Percentiles rank a stretch among this genome's conserved stretches.
These are phyloP conservation scores for Drosophila punjabiensis DNA, from an alignment of 1,140 invertebrate species.

Conservation along the genomic window DNA sequence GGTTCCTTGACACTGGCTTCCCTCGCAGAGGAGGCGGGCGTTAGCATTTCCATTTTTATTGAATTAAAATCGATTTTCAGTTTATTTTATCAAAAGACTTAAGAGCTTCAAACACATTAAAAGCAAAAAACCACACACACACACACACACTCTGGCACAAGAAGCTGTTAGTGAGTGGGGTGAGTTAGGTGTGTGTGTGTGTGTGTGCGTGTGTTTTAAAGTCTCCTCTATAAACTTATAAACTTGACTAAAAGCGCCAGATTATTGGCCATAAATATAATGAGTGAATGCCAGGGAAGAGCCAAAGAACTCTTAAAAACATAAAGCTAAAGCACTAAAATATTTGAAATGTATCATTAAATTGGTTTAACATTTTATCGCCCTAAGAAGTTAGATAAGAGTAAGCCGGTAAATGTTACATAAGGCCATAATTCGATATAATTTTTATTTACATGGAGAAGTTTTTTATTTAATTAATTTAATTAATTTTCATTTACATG, in stretches of 20 bases:
- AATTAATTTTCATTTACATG: neutral
- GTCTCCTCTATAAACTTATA: constrained; percentile 20
- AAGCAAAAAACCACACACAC: constrained; percentile 53
- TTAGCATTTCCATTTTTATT: constrained; percentile 62
- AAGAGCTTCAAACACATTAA: constrained; percentile 67
- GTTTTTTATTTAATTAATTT: neutral
- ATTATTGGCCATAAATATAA: constrained; percentile 10
- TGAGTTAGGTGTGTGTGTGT: neutral
- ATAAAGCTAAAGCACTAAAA: neutral
- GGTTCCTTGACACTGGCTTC: constrained; percentile 17
- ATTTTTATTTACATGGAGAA: neutral
- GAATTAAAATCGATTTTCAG: constrained; percentile 67
- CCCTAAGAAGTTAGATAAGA: too few relatives aligned
- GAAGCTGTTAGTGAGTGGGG: constrained; percentile 5
- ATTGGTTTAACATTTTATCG: neutral
- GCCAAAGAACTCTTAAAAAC: neutral
- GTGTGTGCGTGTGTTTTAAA: neutral
- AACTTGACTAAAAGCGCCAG: constrained; percentile 7
- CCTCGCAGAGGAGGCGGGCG: constrained; percentile 2
- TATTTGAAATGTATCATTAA: neutral
- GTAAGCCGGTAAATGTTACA: neutral
- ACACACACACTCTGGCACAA: constrained; percentile 7
- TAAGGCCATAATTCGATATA: neutral
- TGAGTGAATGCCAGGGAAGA: neutral
- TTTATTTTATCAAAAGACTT: constrained; percentile 68